Evolutionary conservation across 2,113 vertebrate genomes (phyloP).

Genomic region (Ophthalmolycus amberensis): DNA sequence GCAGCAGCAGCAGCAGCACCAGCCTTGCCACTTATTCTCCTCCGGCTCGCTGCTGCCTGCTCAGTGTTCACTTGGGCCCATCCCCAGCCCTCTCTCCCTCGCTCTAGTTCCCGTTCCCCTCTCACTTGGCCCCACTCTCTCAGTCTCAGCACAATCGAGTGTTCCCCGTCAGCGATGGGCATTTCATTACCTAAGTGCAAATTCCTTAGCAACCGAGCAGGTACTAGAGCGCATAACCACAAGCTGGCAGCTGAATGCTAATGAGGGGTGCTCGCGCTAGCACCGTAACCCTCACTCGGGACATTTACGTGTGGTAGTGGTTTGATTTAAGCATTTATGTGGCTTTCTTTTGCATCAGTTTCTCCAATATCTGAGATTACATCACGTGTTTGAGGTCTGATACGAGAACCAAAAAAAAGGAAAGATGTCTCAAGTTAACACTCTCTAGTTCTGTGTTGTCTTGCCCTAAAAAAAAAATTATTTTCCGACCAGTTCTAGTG

Average conservation of each 20-base stretch:
- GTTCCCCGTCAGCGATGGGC: conserved; percentile 69
- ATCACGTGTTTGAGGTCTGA: not conserved
- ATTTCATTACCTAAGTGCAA: conserved; percentile 81
- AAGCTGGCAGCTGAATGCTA: conserved; percentile 50
- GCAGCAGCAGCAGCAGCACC: conserved; percentile 31
- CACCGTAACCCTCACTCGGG: not conserved
- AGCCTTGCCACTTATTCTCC: conserved; percentile 30
- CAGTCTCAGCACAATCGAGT: conserved; percentile 74
- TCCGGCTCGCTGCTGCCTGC: conserved; percentile 55
- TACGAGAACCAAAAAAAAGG: not conserved
- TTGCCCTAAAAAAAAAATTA: not conserved
- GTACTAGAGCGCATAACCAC: conserved; percentile 64
- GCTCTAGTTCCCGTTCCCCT: conserved; percentile 55
- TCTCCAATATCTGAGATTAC: not conserved
- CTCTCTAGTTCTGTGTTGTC: not conserved
- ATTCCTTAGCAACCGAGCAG: conserved; percentile 74
- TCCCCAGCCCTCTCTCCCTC: conserved; percentile 47
- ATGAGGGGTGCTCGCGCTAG: conserved; percentile 40
- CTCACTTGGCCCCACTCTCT: conserved; percentile 69
- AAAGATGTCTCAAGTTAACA: not conserved
- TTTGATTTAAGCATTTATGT: conserved; percentile 6
- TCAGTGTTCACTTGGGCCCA: conserved; percentile 52
- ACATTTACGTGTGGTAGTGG: not conserved
- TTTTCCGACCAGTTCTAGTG: not conserved
- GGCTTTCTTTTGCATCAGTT: not conserved